A percentile compares a stretch with the other conserved stretches of the same genome.
These are phyloP conservation scores for Bicyclus anynana DNA, from an alignment of 1,140 invertebrate species.

Conservation along the genomic window DNA sequence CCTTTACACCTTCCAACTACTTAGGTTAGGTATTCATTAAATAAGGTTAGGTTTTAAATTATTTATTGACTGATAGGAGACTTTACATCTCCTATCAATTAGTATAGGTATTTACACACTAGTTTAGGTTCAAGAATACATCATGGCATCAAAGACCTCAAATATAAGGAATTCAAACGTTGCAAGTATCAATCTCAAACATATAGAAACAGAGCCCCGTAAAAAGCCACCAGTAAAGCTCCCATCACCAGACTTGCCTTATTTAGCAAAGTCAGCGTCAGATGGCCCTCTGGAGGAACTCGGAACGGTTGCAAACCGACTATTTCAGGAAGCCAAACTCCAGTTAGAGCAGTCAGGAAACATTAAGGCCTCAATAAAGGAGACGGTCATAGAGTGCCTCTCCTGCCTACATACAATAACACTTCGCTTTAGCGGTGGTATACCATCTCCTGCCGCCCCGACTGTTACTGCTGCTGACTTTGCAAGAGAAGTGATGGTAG, in stretches of 20 bases:
- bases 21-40: no score
- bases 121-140: no score
- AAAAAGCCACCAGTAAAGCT: background rate
- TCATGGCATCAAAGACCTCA: no score
- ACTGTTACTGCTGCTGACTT: background rate
- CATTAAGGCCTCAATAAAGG: constrained; percentile 13
- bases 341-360: constrained; percentile 11
- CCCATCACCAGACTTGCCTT: background rate
- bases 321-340: background rate
- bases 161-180: no score
- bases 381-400: constrained; percentile 3
- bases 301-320: background rate
- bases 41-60: no score
- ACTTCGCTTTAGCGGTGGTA: background rate
- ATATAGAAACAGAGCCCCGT: no score
- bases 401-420: background rate
- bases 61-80: no score
- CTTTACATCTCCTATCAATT: no score
- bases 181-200: no score
- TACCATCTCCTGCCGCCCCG: background rate
- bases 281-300: background rate
- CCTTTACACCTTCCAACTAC: no score
- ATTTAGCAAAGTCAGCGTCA: background rate
- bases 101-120: no score
- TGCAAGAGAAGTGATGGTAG: background rate